phyloP scores from a whole-genome alignment of 2,888 invertebrate genomes.

The Dryadula phaetusa region DNA sequence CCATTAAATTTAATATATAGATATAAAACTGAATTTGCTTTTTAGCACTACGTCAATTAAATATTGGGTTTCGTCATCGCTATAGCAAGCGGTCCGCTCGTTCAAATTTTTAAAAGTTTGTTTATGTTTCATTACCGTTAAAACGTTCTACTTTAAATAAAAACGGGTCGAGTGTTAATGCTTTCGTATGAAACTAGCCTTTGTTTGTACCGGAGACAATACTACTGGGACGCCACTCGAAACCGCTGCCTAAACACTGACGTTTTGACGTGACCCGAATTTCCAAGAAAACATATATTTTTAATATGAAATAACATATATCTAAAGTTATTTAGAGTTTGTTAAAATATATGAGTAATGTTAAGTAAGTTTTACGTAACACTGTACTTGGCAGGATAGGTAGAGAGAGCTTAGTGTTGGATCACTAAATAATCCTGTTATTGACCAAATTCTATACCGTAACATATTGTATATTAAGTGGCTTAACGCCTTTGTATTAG shows the following conservation, averaged over 20 bases:
- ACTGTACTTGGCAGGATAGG: too few species aligned
- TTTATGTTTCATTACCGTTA: constrained; percentile 41
- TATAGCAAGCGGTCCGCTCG: neutral
- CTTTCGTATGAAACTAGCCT: constrained; percentile 33
- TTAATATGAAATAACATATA: constrained; percentile 24
- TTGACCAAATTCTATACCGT: too few species aligned
- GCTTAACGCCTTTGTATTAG: too few species aligned
- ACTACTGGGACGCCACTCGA: constrained; percentile 34
- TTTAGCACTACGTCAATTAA: too few species aligned
- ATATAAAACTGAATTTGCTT: too few species aligned
- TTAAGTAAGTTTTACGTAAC: too few species aligned
- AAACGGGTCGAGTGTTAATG: constrained; percentile 39
- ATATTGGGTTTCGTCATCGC: neutral
- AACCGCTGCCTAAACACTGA: constrained; percentile 38
- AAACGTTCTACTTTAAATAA: constrained; percentile 41
- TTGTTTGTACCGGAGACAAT: constrained; percentile 35
- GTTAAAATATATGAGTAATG: too few species aligned
- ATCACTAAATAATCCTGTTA: too few species aligned
- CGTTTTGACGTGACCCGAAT: constrained; percentile 36
- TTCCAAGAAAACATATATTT: constrained; percentile 22
- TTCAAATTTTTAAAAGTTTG: constrained; percentile 15
- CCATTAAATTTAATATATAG: too few species aligned
- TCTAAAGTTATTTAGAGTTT: constrained; percentile 13
- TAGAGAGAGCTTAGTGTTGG: too few species aligned
- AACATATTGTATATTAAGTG: too few species aligned